Evolutionary conservation across 1,140 invertebrate genomes (phyloP), one percentile per base, ranked within the genome.

Genomic region (Choristoneura fumiferana): DNA sequence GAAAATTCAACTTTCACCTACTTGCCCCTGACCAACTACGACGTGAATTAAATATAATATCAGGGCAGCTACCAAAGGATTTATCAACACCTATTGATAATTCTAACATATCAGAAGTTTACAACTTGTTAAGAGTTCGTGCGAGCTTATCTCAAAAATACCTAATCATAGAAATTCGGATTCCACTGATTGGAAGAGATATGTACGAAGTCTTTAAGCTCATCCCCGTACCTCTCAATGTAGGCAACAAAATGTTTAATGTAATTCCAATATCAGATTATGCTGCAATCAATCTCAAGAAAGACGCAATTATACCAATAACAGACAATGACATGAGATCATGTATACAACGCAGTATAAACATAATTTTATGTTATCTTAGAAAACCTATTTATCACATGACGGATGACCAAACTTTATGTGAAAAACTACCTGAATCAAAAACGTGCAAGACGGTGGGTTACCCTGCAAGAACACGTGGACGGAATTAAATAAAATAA

Each of bases 1-100:
- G 63, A 4, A 22, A 57, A 38, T 17, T 70, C 2, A 63, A 60
- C 33, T 1, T 62, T 5, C 66, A 67, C 49, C 9, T 64, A n/a
- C 8, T 66, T 5, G 17, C 34, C 1, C 64, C 64, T 1, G 18
- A 39, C 1, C 64, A 66, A 54, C 17, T 67, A 12, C 35, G 9
- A 10, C 6, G 54, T 8, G 57, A 67, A 18, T 22, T 67, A 8
- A 60, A 45, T 22, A 60, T 57, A 0, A 67, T 67, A 18, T 60
- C 60, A 9, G 38, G 54, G 10, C 54, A 60, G 12, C 17, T 67
- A 54, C 33, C 57, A 9, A 29, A 38, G 3, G 54, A 56, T n/a
- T 22, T 56, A 17, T 17, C 54, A 8, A 14, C 38, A 38, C 54
- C 54, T 5, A 34, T 40, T 1, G 4, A 35, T 4, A 54, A 54